A percentile compares a stretch with the other conserved stretches of the same genome.
These are phyloP conservation scores for Nibea albiflora DNA, from an alignment of 2,113 vertebrate genomes.

Conservation along the genomic window DNA sequence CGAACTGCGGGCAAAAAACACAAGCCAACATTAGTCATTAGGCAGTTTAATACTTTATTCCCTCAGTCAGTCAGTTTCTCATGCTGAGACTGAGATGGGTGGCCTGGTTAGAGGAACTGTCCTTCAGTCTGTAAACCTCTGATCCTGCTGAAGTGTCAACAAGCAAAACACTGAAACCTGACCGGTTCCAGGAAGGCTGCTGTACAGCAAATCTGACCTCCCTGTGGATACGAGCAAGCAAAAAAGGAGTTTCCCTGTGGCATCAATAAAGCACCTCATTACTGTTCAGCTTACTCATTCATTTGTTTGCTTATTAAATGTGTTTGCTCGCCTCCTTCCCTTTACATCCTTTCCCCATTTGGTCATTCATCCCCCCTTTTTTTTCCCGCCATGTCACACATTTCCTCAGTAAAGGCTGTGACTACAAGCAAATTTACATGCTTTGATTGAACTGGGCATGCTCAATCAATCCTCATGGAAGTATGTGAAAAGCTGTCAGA, in stretches of 20 bases:
- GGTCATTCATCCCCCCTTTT: slow-evolving; percentile 34
- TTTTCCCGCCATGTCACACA: slow-evolving; percentile 56
- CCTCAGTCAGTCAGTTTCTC: slow-evolving; percentile 39
- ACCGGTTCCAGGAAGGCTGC: slow-evolving; percentile 74
- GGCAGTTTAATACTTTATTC: slow-evolving; percentile 52
- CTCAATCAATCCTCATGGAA: slow-evolving; percentile 76
- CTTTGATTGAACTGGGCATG: slow-evolving; percentile 72
- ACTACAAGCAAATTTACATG: slow-evolving; percentile 67
- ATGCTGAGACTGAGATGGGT: slow-evolving; percentile 72
- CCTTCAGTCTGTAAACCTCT: slow-evolving; percentile 72
- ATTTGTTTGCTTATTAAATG: slow-evolving; percentile 80
- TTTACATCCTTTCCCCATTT: slow-evolving; percentile 41
- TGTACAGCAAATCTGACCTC: slow-evolving; percentile 73
- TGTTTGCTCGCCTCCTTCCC: slow-evolving; percentile 60
- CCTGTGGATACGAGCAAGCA: slow-evolving; percentile 78
- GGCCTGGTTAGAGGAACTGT: slow-evolving; percentile 63
- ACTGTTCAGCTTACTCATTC: slow-evolving; percentile 79
- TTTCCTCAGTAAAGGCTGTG: slow-evolving; percentile 52
- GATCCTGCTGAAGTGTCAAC: slow-evolving; percentile 73
- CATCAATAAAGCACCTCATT: slow-evolving; percentile 81
- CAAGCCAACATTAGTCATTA: slow-evolving; percentile 62
- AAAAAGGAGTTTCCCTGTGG: slow-evolving; percentile 77
- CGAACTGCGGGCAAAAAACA: slow-evolving; percentile 86
- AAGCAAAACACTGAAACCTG: slow-evolving; percentile 74
- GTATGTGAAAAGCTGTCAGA: slow-evolving; percentile 78